phyloP scores from a whole-genome alignment of 1,140 invertebrate species.

The Cheumatopsyche charites region DNA sequence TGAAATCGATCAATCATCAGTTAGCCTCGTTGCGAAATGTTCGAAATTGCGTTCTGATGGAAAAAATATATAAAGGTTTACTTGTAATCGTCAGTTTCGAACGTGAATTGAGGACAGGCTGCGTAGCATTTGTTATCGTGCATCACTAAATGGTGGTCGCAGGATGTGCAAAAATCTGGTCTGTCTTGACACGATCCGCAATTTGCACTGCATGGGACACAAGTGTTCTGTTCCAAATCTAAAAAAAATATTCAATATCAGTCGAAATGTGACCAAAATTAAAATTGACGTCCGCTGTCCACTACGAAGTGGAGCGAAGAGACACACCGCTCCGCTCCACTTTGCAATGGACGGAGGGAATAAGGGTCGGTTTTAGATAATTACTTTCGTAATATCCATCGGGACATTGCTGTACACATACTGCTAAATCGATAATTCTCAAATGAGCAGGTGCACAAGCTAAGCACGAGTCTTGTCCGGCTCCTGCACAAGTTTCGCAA shows the following conservation, averaged over 20 bases:
- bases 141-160: slow-evolving; percentile 81
- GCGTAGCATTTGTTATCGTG: slow-evolving; percentile 80
- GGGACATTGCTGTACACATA: slow-evolving; percentile 82
- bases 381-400: slow-evolving; percentile 85
- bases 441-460: slow-evolving; percentile 81
- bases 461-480: slow-evolving; percentile 81
- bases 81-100: slow-evolving; percentile 82
- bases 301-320: no score
- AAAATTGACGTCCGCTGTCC: no score
- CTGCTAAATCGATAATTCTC: slow-evolving; percentile 77
- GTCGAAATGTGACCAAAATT: no score
- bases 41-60: no score
- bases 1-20: slow-evolving; percentile 49
- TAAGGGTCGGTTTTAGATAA: not conserved
- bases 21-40: slow-evolving; percentile 31
- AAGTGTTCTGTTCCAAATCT: slow-evolving; percentile 75
- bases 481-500: slow-evolving; percentile 81
- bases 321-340: no score
- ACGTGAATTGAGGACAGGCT: slow-evolving; percentile 79
- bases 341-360: no score
- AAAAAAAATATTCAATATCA: slow-evolving; percentile 32
- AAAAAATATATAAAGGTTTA: slow-evolving; percentile 51
- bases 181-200: slow-evolving; percentile 81
- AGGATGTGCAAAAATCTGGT: slow-evolving; percentile 81
- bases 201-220: slow-evolving; percentile 75